Base-by-base conservation (phyloP, 2,888 invertebrate species). In the Tyria jacobaeae region DNA sequence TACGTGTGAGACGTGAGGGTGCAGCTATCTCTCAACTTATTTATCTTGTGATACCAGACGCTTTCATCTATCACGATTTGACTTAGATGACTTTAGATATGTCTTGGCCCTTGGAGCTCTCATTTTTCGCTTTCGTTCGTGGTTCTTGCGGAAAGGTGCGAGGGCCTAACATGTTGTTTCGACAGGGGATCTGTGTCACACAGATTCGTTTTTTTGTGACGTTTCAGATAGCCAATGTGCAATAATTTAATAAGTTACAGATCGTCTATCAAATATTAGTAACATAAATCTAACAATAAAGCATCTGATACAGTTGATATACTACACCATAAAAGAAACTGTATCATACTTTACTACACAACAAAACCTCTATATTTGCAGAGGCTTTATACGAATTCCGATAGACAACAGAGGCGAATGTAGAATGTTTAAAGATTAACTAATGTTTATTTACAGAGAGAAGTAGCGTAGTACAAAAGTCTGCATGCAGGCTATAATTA, bases 401-500 rank as follows among this genome's bases (percentile, higher is more conserved):
- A 10, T 37, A 25, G 4, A 25, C 24, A 10, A 27, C 12, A 53
- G 39, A 39, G 12, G 2, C 35, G 52, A 52, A 52, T n/a, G 17
- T 27, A 24, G 25, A 9, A 44, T 57, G 52, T 55, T 60, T 37
- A 51, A 61, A 62, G 62, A 75, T 69, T 77, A 76, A 73, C 78
- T 72, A 78, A 69, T 78, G 67, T 77, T 76, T 78, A 71, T 62
- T 72, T 54, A 56, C 78, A 80, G 76, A 77, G 79, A 82, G 75
- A 78, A 75, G 79, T 71, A 75, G 71, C 68, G 64, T 66, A 70
- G 82, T 85, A 87, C 87, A 88, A 89, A 86, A 84, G 85, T 74
- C 79, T 79, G 39, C 37, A 73, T 72, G 76, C 80, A 81, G 81
- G 82, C 84, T 84, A 84, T 87, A 89, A 88, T 91, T 90, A 90